Evolutionary conservation across 2,113 vertebrate genomes (phyloP).

Genomic region (Oryctolagus cuniculus): mOryCun1.1 NC_091434.1:116652501-116653000

Average conservation of each 20-base stretch:
- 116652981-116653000: no score
- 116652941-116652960: no score
- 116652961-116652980: no score
- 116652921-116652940: not conserved
- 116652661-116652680: not conserved
- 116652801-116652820: slow-evolving; percentile 36
- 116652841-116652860: not conserved
- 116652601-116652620: not conserved
- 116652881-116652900: not conserved
- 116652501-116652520: not conserved
- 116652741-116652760: not conserved
- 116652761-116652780: not conserved
- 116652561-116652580: not conserved
- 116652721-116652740: not conserved
- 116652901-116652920: not conserved
- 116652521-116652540: not conserved
- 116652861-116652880: not conserved
- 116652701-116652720: no score
- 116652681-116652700: not conserved
- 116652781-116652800: not conserved
- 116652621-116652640: slow-evolving; percentile 3
- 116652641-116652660: not conserved
- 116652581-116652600: not conserved
- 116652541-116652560: not conserved
- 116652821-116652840: not conserved